Base-by-base conservation (phyloP, 2,888 invertebrate species). In the Polydrusus tereticollis region DNA sequence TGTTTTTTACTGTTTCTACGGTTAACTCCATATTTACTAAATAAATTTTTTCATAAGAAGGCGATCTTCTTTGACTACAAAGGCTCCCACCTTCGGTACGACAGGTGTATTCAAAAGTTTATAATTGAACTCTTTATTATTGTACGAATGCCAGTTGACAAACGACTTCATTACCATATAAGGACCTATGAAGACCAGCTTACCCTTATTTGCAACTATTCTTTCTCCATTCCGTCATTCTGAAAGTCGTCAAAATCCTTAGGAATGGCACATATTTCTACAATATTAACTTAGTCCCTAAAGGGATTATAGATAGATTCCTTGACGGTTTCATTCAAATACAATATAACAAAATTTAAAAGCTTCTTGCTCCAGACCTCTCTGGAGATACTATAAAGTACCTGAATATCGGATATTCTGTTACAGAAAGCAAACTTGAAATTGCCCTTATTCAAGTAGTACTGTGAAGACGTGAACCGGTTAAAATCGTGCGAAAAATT, bases 221-320 rank as follows among this genome's bases (percentile, higher is more conserved):
- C 0, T 38, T n/a, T 21, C 38, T 33, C 58, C 58, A 58, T 12
- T n/a, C n/a, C n/a, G 21, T 20, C 14, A 20, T 58, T 6, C 10
- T 33, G 69, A 62, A 69, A 69, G 55, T 69, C 69, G 3, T 20
- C 20, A 33, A 23, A 29, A 8, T 33, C 36, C 8, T 10, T 14
- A 7, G n/a, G 2, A 1, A 52, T 20, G 7, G n/a, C 29, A 4
- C 6, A 0, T 8, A 21, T 23, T 4, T 36, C 21, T 4, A 12
- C 10, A 7, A 26, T 33, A 14, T 18, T 3, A 7, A 68, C 2
- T 23, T 36, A 12, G 12, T 68, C 18, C 7, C 16, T 21, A 62
- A 69, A 69, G 2, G 69, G 69, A 18, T 69, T 52, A 41, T 16
- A 69, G 6, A 55, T n/a, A 4, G 62, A 62, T 26, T 16, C 52